Conservation (phyloP, 2,113 vertebrate genomes). For the Sander lucioperca region DNA sequence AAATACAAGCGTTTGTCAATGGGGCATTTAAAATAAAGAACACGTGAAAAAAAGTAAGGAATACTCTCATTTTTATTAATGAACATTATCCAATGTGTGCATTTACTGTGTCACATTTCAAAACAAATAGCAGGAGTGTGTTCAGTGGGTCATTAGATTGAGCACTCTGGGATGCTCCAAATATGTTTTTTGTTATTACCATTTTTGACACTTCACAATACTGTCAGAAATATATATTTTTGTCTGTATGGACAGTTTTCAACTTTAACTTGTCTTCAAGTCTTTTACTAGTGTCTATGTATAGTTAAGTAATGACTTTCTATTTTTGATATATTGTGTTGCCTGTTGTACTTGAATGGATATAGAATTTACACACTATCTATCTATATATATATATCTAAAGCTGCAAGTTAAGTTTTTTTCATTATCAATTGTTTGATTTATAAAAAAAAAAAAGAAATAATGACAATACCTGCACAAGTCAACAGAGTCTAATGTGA, state of each 20-base stretch:
- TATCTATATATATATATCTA: too few species aligned
- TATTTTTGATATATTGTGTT: too few species aligned
- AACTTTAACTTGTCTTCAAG: too few species aligned
- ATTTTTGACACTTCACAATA: not conserved
- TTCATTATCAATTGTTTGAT: not conserved
- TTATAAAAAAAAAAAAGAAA: not conserved
- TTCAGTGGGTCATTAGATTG: not conserved
- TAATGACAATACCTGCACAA: too few species aligned
- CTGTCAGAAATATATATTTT: not conserved
- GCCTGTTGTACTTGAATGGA: too few species aligned
- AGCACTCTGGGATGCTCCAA: not conserved
- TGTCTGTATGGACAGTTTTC: too few species aligned
- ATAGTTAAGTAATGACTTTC: too few species aligned
- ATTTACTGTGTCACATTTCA: too few species aligned
- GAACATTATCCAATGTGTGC: not conserved
- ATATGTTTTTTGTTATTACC: not conserved
- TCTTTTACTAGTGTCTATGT: too few species aligned
- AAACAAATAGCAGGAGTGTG: too few species aligned
- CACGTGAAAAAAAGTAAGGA: not conserved
- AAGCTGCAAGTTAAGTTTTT: not conserved
- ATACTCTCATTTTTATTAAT: not conserved
- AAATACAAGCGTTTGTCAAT: not conserved
- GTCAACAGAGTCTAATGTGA: not conserved
- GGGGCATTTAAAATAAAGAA: not conserved
- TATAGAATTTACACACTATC: too few species aligned